A percentile compares a stretch with the other conserved stretches of the same genome.
Evolutionary conservation across 2,797 vertebrate species (phyloP).

Genomic region (Phoeniculus purpureus): DNA sequence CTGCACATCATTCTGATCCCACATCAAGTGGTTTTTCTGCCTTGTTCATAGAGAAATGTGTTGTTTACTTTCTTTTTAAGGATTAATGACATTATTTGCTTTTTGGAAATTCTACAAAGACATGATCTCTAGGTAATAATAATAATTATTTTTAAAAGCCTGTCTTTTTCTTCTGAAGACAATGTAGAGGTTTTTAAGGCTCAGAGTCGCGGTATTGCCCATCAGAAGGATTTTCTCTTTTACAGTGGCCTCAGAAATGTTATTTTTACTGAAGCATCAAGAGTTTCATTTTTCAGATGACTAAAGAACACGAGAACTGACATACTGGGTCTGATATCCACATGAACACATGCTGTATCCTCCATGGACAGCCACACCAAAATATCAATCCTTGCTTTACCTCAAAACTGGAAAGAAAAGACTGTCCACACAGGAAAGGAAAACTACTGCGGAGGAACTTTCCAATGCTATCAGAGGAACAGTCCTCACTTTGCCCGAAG

Average conservation of each 20-base stretch:
- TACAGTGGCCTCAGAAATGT: neutral
- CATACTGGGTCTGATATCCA: neutral
- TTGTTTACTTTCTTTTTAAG: neutral
- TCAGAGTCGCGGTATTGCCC: neutral
- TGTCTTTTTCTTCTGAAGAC: constrained; percentile 11
- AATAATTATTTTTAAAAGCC: no score
- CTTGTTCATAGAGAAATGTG: neutral
- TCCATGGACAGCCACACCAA: neutral
- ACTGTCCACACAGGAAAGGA: neutral
- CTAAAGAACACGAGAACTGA: neutral
- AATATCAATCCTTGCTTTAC: neutral
- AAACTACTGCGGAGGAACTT: neutral
- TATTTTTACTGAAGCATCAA: neutral
- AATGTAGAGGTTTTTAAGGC: neutral
- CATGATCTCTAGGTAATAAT: neutral
- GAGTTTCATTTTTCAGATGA: neutral
- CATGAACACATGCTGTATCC: neutral
- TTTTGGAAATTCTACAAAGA: neutral
- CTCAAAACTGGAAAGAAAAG: neutral
- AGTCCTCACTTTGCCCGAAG: neutral
- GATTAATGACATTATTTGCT: no score
- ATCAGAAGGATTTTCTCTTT: neutral
- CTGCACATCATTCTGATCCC: neutral
- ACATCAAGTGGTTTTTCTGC: constrained; percentile 1
- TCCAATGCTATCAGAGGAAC: neutral